Base-by-base conservation (phyloP, 2,113 vertebrate genomes). In the Gymnobelideus leadbeateri region DNA sequence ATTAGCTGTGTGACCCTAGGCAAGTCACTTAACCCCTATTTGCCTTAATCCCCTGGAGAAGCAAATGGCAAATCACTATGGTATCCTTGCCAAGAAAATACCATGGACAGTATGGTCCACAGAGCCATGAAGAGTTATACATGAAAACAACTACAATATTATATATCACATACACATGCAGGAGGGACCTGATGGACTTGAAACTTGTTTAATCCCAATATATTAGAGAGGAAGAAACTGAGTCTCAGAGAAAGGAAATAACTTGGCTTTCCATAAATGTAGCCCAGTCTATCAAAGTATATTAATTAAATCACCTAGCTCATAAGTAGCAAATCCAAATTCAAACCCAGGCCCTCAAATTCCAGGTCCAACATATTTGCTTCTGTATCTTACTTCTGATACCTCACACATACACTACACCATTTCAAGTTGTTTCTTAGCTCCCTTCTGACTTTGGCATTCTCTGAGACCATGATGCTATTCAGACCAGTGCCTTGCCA, bases 401-500 rank as follows among this genome's bases (percentile, higher is more conserved):
- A 37, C 68, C 92, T 93, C 43, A 24, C 16, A 51, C 51, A 51
- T 51, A 51, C 11, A 9, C 51, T 51, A 51, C 93, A 11, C 8
- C 28, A 51, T n/a, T 14, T 0, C 68, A 61, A 84, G n/a, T 0
- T 7, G 14, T 55, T 25, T 1, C 8, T 1, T 11, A 26, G 47
- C 47, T 19, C 53, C 31, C 92, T 90, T 43, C 28, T 37, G 8
- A 19, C n/a, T 43, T 77, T 77, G 68, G 68, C 16, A 12, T 68
- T 37, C 21, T 52, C 55, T 8, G 24, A 51, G 43, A 23, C 84
- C 91, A 51, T 0, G 28, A n/a, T 57, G 91, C 54, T 46, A 10
- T 52, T 68, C 14, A 8, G 55, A 0, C 9, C 25, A 53, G 23
- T 0, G 0, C 19, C 61, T 90, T 49, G 26, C 52, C 47, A 49